Evolutionary conservation across 35 echinoderm and acorn worm genomes (phyloP), one percentile per base, ranked within the genome.

Genomic region (Diadema setosum): DNA sequence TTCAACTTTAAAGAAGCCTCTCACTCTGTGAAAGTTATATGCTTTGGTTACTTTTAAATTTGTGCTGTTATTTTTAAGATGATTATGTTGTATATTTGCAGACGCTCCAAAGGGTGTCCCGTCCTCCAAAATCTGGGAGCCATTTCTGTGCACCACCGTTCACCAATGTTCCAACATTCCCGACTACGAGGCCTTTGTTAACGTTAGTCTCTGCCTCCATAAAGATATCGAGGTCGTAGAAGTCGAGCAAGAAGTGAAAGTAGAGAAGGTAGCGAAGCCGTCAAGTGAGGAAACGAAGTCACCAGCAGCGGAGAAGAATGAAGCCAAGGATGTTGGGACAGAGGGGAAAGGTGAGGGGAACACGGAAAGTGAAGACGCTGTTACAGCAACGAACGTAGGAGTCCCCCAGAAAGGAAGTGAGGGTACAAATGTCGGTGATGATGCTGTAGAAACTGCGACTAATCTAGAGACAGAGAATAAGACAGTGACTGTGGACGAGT

Each of bases 91-190:
- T n/a, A n/a, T n/a, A n/a, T n/a, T 67, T 67, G 30, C 40, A 78
- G 73, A 78, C 44, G 73, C 73, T 42, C 73, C 73, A 44, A 78
- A 78, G 40, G 73, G 73, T 33, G 73, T 78, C 44, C 73, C 73
- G 39, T 78, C 73, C 8, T 78, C 73, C 18, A 78, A 78, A 32
- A 9, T 78, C 29, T 78, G 73, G 73, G 73, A 78, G 20, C 73
- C 73, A 35, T 78, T 78, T 36, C 73, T 78, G 0, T 78, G 73
- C 73, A 78, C 73, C 14, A 78, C 73, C 25, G 4, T 14, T 20
- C 14, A 78, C 0, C 33, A 78, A 44, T 78, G 73, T 36, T 17
- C 73, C 1, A 36, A 41, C 5, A 78, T 78, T 44, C 73, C 37
- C 14, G 73, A 78, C 44, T 78, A 35, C 24, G 73, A 78, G 5